Evolutionary conservation across 2,888 invertebrate species (phyloP), one percentile per base, ranked within the genome.

Genomic region (Ptychoptera albimana): DNA sequence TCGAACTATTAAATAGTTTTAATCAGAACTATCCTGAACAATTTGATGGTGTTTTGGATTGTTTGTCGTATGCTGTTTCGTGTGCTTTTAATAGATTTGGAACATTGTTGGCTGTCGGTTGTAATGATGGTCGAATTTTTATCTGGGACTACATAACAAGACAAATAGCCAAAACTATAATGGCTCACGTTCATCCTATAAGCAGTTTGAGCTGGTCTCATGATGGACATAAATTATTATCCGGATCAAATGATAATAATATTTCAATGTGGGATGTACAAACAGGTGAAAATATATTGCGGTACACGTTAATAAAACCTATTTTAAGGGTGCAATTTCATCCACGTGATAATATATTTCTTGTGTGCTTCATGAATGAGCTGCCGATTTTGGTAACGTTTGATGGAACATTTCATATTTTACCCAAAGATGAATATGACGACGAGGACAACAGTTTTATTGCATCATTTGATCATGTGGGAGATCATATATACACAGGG

Each of bases 71-170:
- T 47, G 91, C 92, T 11, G 81, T 91, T n/a, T 91, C 91, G 6
- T 91, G 89, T 64, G 77, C 82, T 1, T 92, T 91, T 60, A 88
- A 88, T 57, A 79, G 84, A 56, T 68, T 88, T 54, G 94, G 94
- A 2, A 91, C 93, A 0, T 66, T 94, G 14, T 66, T 96, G 42
- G 93, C 93, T 12, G 93, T 94, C 2, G 94, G 94, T 1, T 93
- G 93, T 60, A 94, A 93, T 60, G 94, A 96, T 68, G 94, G 94
- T n/a, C 74, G 92, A 51, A 83, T 96, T 55, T 89, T 92, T 43
- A 79, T 96, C 49, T 93, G 93, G 88, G 94, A 96, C 65, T 94
- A 93, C 60, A 68, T 94, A 30, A 96, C 94, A 0, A 66, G 93
- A 55, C 91, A 93, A 37, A 89, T 93, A 49, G 91, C 92, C 2